Base-by-base conservation (phyloP, 2,888 invertebrate species). In the Fissipunctia ypsillon region DNA sequence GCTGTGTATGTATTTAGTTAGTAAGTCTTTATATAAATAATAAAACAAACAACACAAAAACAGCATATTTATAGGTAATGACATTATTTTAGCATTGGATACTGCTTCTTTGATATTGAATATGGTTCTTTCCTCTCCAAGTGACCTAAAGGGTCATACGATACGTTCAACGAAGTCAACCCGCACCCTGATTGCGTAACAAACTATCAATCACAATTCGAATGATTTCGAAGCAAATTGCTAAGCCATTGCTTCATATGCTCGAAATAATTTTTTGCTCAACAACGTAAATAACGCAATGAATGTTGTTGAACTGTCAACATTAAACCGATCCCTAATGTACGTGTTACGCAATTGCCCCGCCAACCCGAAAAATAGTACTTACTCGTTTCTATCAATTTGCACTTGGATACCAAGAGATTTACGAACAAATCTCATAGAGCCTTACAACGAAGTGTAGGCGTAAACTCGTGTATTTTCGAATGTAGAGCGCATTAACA, bases 401-500 rank as follows among this genome's bases (percentile, higher is more conserved):
- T 77, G 25, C 60, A 41, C 48, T 43, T 61, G 25, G 14, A 35
- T 61, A n/a, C 31, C 25, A 25, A 4, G 10, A 41, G 31, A 69
- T 41, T 77, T 28, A 9, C 7, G 16, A 48, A 48, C 22, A 61
- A 64, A 52, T 59, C 54, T 68, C 52, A 52, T 25, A 48, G 10
- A 45, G 22, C 19, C 16, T 50, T 41, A 63, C 52, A 28, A 35
- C 16, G 19, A 52, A 35, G 28, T 43, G 45, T 52, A 38, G 14
- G 28, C 52, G 3, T 52, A 48, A 19, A 35, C 54, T 43, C 78
- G 69, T 65, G 68, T 57, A 57, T 79, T 67, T 69, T 68, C n/a
- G 56, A 59, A 63, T 69, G 56, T 77, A 59, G 67, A 68, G 61
- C 72, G 68, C 70, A 73, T 77, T 75, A 66, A 69, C 73, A 78